Percentiles rank a stretch among this genome's conserved stretches.
Conservation (phyloP, 1,140 invertebrate genomes). For the Zaprionus kolodkinae region DNA sequence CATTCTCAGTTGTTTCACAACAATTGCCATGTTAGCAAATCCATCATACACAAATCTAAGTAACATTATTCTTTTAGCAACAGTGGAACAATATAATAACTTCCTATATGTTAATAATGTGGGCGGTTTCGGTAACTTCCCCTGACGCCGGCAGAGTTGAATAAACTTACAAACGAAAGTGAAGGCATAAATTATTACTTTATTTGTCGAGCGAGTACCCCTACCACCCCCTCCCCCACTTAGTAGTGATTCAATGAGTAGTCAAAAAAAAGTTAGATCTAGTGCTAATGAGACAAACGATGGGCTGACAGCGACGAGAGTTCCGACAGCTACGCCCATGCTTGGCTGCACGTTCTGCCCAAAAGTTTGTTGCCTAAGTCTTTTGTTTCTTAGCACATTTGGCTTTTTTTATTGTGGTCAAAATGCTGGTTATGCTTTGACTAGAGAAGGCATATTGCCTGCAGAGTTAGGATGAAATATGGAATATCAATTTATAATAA, state of each 20-base stretch:
- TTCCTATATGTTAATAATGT: slow-evolving; percentile 54
- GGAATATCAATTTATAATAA: too few species aligned
- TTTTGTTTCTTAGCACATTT: slow-evolving; percentile 55
- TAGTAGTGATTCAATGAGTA: slow-evolving; percentile 5
- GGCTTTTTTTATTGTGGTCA: not conserved
- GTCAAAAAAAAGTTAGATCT: slow-evolving; percentile 21
- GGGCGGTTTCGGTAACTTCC: slow-evolving; percentile 43
- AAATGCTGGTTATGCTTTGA: slow-evolving; percentile 22
- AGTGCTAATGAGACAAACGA: slow-evolving; percentile 68
- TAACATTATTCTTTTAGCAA: slow-evolving; percentile 8
- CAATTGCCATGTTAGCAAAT: slow-evolving; percentile 1
- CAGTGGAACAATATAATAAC: slow-evolving; percentile 27
- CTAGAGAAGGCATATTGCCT: not conserved
- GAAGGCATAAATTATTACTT: slow-evolving; percentile 56
- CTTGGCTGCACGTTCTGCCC: slow-evolving; percentile 68
- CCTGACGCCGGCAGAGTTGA: slow-evolving; percentile 64
- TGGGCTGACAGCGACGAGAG: slow-evolving; percentile 8
- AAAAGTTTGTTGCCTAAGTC: slow-evolving; percentile 70
- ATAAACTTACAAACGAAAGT: slow-evolving; percentile 71
- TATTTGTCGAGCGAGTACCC: slow-evolving; percentile 21
- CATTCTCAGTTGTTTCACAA: not conserved
- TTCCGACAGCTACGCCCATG: slow-evolving; percentile 49
- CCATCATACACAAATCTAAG: slow-evolving; percentile 5
- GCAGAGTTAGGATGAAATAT: not conserved
- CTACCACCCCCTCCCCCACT: not conserved